These are phyloP conservation scores for Arizona elegans DNA, from an alignment of 2,113 vertebrate species.

Conservation along the genomic window DNA sequence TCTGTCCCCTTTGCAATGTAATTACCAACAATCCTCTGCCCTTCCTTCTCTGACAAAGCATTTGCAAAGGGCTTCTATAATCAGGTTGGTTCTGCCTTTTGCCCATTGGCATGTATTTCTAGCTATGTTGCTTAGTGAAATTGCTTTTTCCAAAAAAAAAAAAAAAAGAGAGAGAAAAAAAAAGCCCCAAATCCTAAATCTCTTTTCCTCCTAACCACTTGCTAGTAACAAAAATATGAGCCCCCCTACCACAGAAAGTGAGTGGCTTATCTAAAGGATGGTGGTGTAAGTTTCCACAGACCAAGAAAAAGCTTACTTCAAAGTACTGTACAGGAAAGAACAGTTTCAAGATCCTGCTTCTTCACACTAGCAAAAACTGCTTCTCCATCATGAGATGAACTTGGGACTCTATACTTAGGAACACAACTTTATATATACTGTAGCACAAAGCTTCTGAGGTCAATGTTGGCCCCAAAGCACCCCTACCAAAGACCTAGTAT, in stretches of 20 bases:
- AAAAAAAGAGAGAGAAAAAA: too few relatives aligned
- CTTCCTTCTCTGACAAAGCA: neutral
- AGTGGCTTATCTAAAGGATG: neutral
- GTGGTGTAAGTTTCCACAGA: neutral
- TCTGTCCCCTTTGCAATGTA: neutral
- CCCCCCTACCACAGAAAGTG: neutral
- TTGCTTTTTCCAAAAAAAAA: neutral
- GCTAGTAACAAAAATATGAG: neutral
- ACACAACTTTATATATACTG: neutral
- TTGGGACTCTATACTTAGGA: neutral
- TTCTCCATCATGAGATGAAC: neutral
- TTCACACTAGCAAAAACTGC: neutral
- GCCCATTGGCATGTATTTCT: neutral
- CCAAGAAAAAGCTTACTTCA: neutral
- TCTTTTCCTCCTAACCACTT: neutral
- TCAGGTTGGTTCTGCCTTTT: neutral
- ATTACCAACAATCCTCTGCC: neutral
- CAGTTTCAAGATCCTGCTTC: neutral
- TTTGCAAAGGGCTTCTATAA: neutral
- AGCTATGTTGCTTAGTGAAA: neutral
- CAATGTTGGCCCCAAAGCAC: neutral
- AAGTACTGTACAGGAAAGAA: neutral
- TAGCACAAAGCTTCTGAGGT: neutral
- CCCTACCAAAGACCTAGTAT: conserved; percentile 19
- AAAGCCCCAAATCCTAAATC: neutral